Evolutionary conservation across 2,113 vertebrate species (phyloP).

Genomic region (Rhinolophus ferrumequinum): DNA sequence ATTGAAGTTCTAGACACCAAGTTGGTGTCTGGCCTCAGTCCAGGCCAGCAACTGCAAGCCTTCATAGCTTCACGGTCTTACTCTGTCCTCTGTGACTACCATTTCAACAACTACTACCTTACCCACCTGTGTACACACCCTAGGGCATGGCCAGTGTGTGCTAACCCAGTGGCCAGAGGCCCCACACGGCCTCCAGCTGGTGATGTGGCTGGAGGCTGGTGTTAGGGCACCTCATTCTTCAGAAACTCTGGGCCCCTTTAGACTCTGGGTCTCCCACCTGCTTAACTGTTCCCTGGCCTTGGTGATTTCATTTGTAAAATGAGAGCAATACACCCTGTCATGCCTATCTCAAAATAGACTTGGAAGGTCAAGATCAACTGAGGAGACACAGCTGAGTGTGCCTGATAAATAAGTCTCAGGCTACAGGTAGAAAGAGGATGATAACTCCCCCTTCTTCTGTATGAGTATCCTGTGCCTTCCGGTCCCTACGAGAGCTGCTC

Average conservation of each 20-base stretch:
- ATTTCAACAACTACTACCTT: slow-evolving; percentile 23
- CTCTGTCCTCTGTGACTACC: background rate
- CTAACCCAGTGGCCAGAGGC: background rate
- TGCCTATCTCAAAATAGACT: background rate
- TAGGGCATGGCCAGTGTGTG: background rate
- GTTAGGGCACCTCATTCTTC: background rate
- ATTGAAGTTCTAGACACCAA: background rate
- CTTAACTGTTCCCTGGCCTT: background rate
- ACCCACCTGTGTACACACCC: background rate
- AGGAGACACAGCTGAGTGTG: background rate
- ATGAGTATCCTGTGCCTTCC: background rate
- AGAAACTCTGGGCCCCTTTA: background rate
- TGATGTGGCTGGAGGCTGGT: background rate
- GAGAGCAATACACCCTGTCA: background rate
- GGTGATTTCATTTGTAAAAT: background rate
- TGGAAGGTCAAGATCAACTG: background rate
- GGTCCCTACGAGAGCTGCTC: background rate
- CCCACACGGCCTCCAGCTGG: background rate
- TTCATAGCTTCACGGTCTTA: background rate
- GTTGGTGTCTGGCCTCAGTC: background rate
- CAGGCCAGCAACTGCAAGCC: background rate
- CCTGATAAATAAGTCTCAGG: background rate
- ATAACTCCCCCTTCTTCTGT: background rate
- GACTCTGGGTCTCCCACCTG: background rate
- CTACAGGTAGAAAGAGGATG: background rate